These are phyloP conservation scores for Microtus richardsoni DNA, from an alignment of 2,113 vertebrate species.

Conservation along the genomic window DNA sequence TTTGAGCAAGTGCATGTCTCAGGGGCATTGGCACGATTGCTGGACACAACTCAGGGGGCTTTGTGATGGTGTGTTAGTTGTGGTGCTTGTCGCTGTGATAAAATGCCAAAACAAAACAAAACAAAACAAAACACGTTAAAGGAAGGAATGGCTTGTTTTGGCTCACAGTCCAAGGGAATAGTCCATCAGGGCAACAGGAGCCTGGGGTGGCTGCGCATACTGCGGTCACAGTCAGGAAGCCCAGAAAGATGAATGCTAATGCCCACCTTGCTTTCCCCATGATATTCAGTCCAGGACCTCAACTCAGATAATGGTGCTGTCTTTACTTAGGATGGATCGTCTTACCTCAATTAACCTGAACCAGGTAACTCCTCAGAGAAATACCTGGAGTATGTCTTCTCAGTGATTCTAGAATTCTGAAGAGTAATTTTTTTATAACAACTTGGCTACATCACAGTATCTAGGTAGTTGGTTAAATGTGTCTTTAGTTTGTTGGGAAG, in stretches of 20 bases:
- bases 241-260: neutral
- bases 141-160: neutral
- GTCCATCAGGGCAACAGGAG: neutral
- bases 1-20: neutral
- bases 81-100: neutral
- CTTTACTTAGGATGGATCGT: neutral
- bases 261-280: too few species aligned
- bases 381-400: neutral
- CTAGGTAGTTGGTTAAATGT: neutral
- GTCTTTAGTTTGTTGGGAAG: neutral
- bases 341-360: neutral
- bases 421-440: neutral
- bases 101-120: neutral
- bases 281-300: neutral
- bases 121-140: neutral
- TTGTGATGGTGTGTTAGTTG: neutral
- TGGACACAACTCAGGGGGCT: neutral
- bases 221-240: neutral
- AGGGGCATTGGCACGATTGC: neutral
- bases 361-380: neutral
- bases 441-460: neutral
- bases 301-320: too few species aligned
- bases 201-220: neutral
- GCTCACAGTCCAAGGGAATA: neutral
- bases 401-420: neutral